phyloP scores from a whole-genome alignment of 1,140 invertebrate species.

The Ceratina japonica region DNA sequence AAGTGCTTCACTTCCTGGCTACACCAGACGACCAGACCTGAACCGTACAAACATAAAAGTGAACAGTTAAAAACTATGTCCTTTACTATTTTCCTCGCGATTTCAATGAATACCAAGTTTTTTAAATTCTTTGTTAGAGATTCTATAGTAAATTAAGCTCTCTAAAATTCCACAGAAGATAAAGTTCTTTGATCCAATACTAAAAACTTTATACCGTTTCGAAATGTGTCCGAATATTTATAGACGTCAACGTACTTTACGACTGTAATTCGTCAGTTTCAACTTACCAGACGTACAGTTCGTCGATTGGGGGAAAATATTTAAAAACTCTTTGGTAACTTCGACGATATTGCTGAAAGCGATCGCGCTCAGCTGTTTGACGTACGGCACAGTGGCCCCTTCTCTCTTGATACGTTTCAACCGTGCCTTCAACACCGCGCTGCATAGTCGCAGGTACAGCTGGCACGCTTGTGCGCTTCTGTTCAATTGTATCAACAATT shows the following conservation, averaged over 20 bases:
- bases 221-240: no score
- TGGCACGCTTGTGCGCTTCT: conserved; percentile 90
- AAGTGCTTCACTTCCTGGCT: conserved; percentile 91
- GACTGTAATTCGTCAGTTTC: background rate
- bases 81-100: no score
- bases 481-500: conserved; percentile 92
- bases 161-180: no score
- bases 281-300: conserved; percentile 85
- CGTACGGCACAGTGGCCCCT: conserved; percentile 91
- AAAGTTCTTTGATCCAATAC: no score
- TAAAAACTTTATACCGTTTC: no score
- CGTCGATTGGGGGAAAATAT: conserved; percentile 88
- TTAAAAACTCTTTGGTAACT: conserved; percentile 91
- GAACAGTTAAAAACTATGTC: no score
- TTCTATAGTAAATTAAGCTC: no score
- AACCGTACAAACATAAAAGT: conserved; percentile 21
- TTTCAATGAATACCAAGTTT: no score
- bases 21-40: conserved; percentile 95
- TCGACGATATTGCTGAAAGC: conserved; percentile 94
- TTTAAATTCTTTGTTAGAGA: no score
- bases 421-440: conserved; percentile 89
- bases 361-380: conserved; percentile 90
- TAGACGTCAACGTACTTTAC: no score
- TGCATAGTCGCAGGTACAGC: conserved; percentile 92
- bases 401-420: conserved; percentile 93